phyloP scores from a whole-genome alignment of 1,140 invertebrate genomes.

The Lineus longissimus region DNA sequence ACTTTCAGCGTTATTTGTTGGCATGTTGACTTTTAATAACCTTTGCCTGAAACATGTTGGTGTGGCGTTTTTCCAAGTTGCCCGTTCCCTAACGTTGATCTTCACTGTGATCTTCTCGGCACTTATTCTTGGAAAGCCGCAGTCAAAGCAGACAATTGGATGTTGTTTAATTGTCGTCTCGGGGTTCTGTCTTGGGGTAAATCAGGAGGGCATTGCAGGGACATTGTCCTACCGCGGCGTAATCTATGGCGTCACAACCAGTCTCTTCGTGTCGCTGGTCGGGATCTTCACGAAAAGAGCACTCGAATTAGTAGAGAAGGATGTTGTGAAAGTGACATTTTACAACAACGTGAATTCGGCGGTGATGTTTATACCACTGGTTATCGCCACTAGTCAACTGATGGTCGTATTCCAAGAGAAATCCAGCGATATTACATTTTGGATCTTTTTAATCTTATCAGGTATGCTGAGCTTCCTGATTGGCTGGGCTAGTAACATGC shows the following conservation, averaged over 20 bases:
- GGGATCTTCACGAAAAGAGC: slow-evolving; percentile 46
- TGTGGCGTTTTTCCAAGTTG: slow-evolving; percentile 52
- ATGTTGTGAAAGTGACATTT: slow-evolving; percentile 39
- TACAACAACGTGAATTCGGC: slow-evolving; percentile 43
- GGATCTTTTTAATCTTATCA: slow-evolving; percentile 36
- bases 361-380: slow-evolving; percentile 40
- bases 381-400: slow-evolving; percentile 38
- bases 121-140: slow-evolving; percentile 30
- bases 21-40: slow-evolving; percentile 47
- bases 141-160: slow-evolving; percentile 27
- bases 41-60: slow-evolving; percentile 50
- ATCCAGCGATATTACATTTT: slow-evolving; percentile 22
- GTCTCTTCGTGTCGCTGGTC: slow-evolving; percentile 43
- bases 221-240: slow-evolving; percentile 43
- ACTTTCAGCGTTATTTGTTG: slow-evolving; percentile 38
- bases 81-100: slow-evolving; percentile 48
- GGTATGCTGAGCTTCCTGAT: slow-evolving; percentile 44
- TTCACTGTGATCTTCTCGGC: slow-evolving; percentile 47
- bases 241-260: slow-evolving; percentile 44
- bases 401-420: not conserved
- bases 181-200: slow-evolving; percentile 48
- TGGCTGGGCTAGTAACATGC: slow-evolving; percentile 46
- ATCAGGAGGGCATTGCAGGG: slow-evolving; percentile 43
- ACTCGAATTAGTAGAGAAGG: slow-evolving; percentile 28
- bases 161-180: slow-evolving; percentile 42